Evolutionary conservation across 2,888 invertebrate species (phyloP).

Genomic region (Acleris laterana): DNA sequence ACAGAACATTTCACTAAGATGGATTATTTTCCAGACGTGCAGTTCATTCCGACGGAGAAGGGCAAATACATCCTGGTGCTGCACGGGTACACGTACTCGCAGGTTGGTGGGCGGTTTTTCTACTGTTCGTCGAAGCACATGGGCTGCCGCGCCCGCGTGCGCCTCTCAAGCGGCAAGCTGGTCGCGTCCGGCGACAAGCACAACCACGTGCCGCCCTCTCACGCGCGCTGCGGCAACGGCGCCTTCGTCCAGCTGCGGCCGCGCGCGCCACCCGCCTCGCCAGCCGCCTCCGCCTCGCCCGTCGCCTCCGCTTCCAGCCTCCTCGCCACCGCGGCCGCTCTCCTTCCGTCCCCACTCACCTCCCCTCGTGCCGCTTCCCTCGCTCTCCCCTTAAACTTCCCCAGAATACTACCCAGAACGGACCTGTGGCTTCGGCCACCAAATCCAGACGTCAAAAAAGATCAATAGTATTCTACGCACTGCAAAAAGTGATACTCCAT

Average conservation of each 20-base stretch:
- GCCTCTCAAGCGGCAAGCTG: constrained; percentile 68
- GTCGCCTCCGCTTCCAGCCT: constrained; percentile 44
- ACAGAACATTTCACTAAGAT: neutral
- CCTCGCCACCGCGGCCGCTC: constrained; percentile 47
- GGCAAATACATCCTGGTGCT: constrained; percentile 79
- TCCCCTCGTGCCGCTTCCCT: constrained; percentile 63
- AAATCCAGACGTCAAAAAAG: constrained; percentile 66
- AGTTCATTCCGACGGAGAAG: constrained; percentile 81
- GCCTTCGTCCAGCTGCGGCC: constrained; percentile 78
- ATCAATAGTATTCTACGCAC: constrained; percentile 43
- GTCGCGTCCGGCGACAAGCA: constrained; percentile 73
- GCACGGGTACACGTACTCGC: constrained; percentile 77
- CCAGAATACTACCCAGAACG: constrained; percentile 73
- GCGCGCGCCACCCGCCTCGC: constrained; percentile 44
- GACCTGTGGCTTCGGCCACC: constrained; percentile 70
- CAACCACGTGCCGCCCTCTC: constrained; percentile 77
- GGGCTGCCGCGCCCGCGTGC: constrained; percentile 75
- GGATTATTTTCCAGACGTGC: constrained; percentile 68
- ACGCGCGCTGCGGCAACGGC: constrained; percentile 79
- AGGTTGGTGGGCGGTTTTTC: constrained; percentile 79
- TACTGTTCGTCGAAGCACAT: constrained; percentile 81
- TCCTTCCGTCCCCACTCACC: constrained; percentile 60
- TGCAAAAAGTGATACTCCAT: constrained; percentile 26
- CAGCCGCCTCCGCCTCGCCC: constrained; percentile 42
- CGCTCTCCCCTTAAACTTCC: constrained; percentile 71